A percentile compares a stretch with the other conserved stretches of the same genome.
Conservation (phyloP, 2,113 vertebrate species). For the Glareola pratincola region DNA sequence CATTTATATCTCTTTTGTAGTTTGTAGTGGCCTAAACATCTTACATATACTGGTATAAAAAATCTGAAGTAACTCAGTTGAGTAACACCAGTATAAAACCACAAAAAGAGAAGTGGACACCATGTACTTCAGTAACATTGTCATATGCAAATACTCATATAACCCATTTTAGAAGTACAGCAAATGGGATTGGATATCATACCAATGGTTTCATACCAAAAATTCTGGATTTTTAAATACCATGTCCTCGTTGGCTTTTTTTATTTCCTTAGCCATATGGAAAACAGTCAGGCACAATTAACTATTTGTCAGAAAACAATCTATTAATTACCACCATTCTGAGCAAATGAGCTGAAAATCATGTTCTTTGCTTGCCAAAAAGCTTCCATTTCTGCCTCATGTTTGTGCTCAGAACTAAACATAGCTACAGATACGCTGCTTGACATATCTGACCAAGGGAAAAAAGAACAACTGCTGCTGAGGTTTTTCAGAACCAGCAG, state of each 20-base stretch:
- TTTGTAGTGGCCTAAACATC: not conserved
- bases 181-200: not conserved
- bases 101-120: not conserved
- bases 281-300: slow-evolving; percentile 40
- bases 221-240: not conserved
- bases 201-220: not conserved
- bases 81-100: not conserved
- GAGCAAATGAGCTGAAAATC: not conserved
- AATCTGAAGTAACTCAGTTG: not conserved
- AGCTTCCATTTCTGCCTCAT: slow-evolving; percentile 23
- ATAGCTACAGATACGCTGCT: not conserved
- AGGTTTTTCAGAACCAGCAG: not conserved
- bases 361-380: slow-evolving; percentile 4
- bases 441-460: slow-evolving; percentile 37
- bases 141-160: not conserved
- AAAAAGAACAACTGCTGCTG: slow-evolving; percentile 5
- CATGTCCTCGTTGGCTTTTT: not conserved
- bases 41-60: not conserved
- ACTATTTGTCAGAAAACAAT: slow-evolving; percentile 51
- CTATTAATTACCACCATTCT: slow-evolving; percentile 48
- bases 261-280: not conserved
- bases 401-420: slow-evolving; percentile 37
- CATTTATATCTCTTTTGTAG: not conserved
- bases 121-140: not conserved
- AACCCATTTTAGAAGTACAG: not conserved